Base-by-base conservation (phyloP, 1,140 invertebrate genomes). In the Pteromalus puparum region DNA sequence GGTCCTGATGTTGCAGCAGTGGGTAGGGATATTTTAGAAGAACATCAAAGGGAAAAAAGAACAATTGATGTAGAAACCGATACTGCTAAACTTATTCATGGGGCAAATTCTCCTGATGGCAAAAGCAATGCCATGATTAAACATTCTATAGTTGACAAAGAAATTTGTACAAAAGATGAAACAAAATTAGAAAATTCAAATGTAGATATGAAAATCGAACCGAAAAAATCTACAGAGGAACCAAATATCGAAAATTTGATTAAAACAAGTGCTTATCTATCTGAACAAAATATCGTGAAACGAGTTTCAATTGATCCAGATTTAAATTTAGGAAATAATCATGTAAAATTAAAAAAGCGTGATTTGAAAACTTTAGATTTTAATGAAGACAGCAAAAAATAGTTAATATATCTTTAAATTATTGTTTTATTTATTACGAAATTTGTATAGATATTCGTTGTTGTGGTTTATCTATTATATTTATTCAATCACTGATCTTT, bases 41-140 rank as follows among this genome's bases (percentile, higher is more conserved):
- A 90, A 82, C 87, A 89, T 70, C 88, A 90, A 28, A 88, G 90
- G 75, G 89, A 91, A 15, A 92, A 92, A 76, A 83, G 91, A 48
- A 88, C 89, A 34, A 42, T 86, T n/a, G 70, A 86, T 4, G 21
- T 68, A 80, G 34, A 78, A 81, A 72, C 75, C 5, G 4, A 70
- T 70, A 28, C 6, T 28, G 3, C 67, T 18, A 70, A 28, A 28
- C 53, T 21, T 53, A 75, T 28, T 18, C 38, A 85, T 77, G 15
- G 7, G 68, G 18, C 53, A 82, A 68, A 28, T 34, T 48, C 7
- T 28, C 30, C 65, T 30, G 5, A 48, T 75, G 38, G 53, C 4
- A 28, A 30, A 21, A 34, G 12, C 46, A 30, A 80, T 67, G 38
- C 12, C 4, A 72, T 38, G 26, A 74, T 28, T 81, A 26, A 74